Base-by-base conservation (phyloP, 2,888 invertebrate genomes). In the Leptopterna dolabrata region DNA sequence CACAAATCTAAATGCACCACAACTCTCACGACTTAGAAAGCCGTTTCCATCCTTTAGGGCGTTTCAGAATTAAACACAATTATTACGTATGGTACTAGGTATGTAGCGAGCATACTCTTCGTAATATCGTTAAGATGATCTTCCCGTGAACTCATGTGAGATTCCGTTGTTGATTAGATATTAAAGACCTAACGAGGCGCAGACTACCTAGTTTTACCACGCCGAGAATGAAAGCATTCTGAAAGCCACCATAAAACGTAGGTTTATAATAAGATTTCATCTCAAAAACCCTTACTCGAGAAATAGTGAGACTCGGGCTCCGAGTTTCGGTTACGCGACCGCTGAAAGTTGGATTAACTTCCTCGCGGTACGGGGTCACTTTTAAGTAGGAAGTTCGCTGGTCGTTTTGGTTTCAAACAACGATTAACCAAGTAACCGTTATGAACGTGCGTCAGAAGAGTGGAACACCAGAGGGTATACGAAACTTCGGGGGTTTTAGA, bases 401-500 rank as follows among this genome's bases (percentile, higher is more conserved):
- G 63, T 63, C 63, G 63, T 63, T 63, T 63, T 63, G 63, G 63
- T 63, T 63, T 63, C 24, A 19, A 63, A 63, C 63, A 63, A 63
- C 63, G 19, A 63, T 63, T 63, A 63, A 63, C 63, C 63, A 63
- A 63, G 63, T 63, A 19, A 63, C 27, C 63, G 24, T 27, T 63
- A 27, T 63, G 24, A 24, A 63, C 24, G 63, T 4, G 63, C 24
- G 11, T 4, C 24, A 9, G 24, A 63, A 24, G 63, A 63, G 63
- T 19, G 7, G 63, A 63, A 19, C n/a, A 24, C 63, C 27, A 24
- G 63, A 14, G 13, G 47, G 36, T 4, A 36, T 36, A n/a, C 7
- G 36, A 4, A 4, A 36, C 36, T 36, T n/a, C n/a, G 36, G 36
- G 36, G 36, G 36, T 36, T 36, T 36, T 36, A 4, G 7, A 36